Evolutionary conservation across 2,113 vertebrate species (phyloP).

Genomic region (Megaleporinus macrocephalus): DNA sequence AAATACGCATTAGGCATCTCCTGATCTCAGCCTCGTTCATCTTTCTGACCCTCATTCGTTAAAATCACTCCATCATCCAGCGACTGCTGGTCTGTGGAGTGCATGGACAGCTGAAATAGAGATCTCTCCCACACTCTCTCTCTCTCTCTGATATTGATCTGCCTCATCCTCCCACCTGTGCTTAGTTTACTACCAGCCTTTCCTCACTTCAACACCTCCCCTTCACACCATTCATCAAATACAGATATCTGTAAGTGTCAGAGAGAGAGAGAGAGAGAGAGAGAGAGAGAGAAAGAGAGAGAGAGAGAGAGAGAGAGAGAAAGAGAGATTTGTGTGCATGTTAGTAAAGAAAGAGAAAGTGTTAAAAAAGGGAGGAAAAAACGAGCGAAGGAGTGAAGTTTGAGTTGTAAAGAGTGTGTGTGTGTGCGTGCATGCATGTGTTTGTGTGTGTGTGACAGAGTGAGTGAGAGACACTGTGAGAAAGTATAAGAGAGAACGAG

Average conservation of each 20-base stretch:
- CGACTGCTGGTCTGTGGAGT: background rate
- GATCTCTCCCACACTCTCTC: slow-evolving; percentile 4
- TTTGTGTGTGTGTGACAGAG: too few species aligned
- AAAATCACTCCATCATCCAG: slow-evolving; percentile 33
- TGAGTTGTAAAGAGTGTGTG: too few species aligned
- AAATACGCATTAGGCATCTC: slow-evolving; percentile 12
- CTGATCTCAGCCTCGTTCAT: slow-evolving; percentile 14
- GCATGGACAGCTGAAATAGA: slow-evolving; percentile 29
- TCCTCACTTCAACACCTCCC: background rate
- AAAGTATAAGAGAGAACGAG: too few species aligned
- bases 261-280: too few species aligned
- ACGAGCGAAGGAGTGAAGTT: too few species aligned
- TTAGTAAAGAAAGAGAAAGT: too few species aligned
- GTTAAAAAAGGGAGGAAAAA: too few species aligned
- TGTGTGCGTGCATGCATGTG: too few species aligned
- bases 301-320: slow-evolving; percentile 15
- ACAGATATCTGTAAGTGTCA: background rate
- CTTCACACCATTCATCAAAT: slow-evolving; percentile 34
- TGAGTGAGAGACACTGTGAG: too few species aligned
- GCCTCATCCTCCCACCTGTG: slow-evolving; percentile 35
- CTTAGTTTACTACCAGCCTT: slow-evolving; percentile 18
- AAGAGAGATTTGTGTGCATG: slow-evolving; percentile 29
- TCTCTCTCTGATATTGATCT: slow-evolving; percentile 47
- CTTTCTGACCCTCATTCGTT: slow-evolving; percentile 18
- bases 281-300: slow-evolving; percentile 15